phyloP scores from a whole-genome alignment of 2,797 vertebrate genomes.

The Lithobates pipiens region DNA sequence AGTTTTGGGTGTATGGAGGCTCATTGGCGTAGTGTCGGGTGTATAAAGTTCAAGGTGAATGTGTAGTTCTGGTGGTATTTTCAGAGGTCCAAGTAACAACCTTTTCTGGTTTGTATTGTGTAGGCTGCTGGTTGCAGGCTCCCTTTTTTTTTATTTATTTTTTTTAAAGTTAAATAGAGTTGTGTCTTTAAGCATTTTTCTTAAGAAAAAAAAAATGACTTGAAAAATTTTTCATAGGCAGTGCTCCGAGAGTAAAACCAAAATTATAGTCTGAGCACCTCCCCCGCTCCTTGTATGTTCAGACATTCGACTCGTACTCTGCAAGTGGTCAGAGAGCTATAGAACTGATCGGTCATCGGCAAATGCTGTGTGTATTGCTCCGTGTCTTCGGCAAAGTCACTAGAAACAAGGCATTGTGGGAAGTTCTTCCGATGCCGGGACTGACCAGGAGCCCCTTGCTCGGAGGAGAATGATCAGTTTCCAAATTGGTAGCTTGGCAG shows the following conservation, averaged over 20 bases:
- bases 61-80: too few relatives aligned
- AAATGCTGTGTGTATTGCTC: not conserved
- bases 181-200: too few relatives aligned
- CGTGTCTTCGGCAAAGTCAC: not conserved
- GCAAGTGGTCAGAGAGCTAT: not conserved
- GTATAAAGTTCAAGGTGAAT: too few relatives aligned
- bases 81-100: not conserved
- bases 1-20: too few relatives aligned
- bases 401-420: not conserved
- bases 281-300: not conserved
- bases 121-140: not conserved
- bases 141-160: too few relatives aligned
- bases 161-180: not conserved
- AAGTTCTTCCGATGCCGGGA: not conserved
- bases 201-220: not conserved
- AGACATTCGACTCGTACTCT: not conserved
- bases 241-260: not conserved
- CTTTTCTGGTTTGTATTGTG: not conserved
- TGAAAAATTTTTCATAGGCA: too few relatives aligned
- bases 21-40: not conserved
- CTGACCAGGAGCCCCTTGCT: constrained; percentile 13
- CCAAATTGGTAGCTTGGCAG: constrained; percentile 4
- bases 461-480: not conserved
- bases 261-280: not conserved
- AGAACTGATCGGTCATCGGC: not conserved